Base-by-base conservation (phyloP, 2,113 vertebrate genomes). In the Gobius niger region DNA sequence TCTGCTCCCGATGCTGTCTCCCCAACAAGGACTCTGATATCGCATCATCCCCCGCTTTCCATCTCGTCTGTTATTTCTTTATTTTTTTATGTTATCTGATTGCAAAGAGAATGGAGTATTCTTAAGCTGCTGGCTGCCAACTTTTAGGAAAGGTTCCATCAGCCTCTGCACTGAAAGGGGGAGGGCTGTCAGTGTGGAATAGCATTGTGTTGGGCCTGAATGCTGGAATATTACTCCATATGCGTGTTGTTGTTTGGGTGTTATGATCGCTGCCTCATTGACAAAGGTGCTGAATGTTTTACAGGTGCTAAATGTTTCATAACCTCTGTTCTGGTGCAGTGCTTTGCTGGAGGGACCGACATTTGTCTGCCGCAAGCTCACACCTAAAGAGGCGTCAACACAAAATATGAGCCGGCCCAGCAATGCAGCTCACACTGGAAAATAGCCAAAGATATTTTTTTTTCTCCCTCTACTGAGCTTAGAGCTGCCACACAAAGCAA, bases 91-190 rank as follows among this genome's bases (percentile, higher is more conserved):
- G 66, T 52, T 44, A 67, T 80, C 73, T 78, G 73, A 78, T 84
- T 71, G 67, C 63, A 57, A n/a, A 65, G 47, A 59, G 56, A 63
- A 63, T 34, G 40, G 16, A 19, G n/a, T 65, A 83, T 80, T 82
- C 72, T 84, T 77, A 75, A 68, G n/a, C 68, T 76, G 59, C 62
- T 56, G 62, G 72, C 73, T 79, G 75, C 60, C 72, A 85, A 87
- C 77, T 82, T 82, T 67, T 65, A 63, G 75, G 83, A 80, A 82
- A 77, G 73, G 73, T 90, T 89, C 88, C 82, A 81, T 86, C 83
- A 88, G 40, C 75, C 67, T 73, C 42, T 65, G 60, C 61, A 56
- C 7, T 54, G 65, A 53, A 63, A 13, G 13, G 63, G 66, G 51
- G 57, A 13, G 47, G 69, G 70, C 42, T n/a, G 63, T 42, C 9